These are phyloP conservation scores for Thamnaconus septentrionalis DNA, from an alignment of 2,113 vertebrate genomes.

Conservation along the genomic window DNA sequence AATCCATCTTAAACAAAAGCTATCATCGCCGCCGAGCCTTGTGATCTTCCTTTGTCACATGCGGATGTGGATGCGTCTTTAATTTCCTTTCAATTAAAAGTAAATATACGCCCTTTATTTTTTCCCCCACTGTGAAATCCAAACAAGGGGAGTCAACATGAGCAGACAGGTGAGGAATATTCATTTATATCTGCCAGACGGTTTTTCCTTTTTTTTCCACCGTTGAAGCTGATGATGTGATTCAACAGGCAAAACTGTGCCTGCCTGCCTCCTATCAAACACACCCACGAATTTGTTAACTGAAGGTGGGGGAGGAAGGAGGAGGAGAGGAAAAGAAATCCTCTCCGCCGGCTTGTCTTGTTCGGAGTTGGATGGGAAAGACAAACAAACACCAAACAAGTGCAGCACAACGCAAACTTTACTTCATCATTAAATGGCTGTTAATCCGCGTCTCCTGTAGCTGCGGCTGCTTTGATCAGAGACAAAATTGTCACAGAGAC, in stretches of 20 bases:
- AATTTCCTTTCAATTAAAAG: slow-evolving; percentile 88
- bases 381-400: slow-evolving; percentile 68
- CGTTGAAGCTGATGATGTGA: slow-evolving; percentile 69
- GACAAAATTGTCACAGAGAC: slow-evolving; percentile 55
- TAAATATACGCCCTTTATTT: slow-evolving; percentile 82
- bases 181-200: slow-evolving; percentile 73
- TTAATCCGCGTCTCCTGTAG: slow-evolving; percentile 67
- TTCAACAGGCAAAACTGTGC: slow-evolving; percentile 71
- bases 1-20: slow-evolving; percentile 85
- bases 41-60: slow-evolving; percentile 80
- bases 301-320: too few species aligned
- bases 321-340: slow-evolving; percentile 14
- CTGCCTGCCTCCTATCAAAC: slow-evolving; percentile 65
- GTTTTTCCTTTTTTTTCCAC: slow-evolving; percentile 38
- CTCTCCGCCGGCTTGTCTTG: slow-evolving; percentile 59
- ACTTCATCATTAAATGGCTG: slow-evolving; percentile 70
- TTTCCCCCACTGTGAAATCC: slow-evolving; percentile 80
- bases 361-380: slow-evolving; percentile 59
- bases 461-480: slow-evolving; percentile 65
- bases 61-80: slow-evolving; percentile 82
- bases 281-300: slow-evolving; percentile 49
- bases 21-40: slow-evolving; percentile 75
- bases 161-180: slow-evolving; percentile 84
- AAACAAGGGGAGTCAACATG: slow-evolving; percentile 82
- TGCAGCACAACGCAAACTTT: slow-evolving; percentile 63